Evolutionary conservation across 2,888 invertebrate species (phyloP), one percentile per base, ranked within the genome.

Genomic region (Pollenia labialis): DNA sequence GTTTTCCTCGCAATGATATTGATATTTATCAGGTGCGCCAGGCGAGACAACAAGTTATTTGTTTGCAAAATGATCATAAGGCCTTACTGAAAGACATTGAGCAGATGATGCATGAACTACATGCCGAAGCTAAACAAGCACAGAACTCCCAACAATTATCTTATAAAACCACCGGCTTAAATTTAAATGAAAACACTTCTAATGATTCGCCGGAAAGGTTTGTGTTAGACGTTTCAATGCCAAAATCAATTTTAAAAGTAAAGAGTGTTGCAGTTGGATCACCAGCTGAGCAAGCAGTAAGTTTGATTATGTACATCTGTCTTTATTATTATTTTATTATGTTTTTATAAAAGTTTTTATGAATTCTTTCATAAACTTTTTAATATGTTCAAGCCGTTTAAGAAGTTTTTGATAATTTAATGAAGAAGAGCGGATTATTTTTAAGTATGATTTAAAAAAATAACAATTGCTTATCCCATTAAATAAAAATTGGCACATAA

Each of bases 21-120:
- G 98, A 99, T 93, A 96, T 99, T 0, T 97, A 97, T 92, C 97
- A 98, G 94, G 97, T 99, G 1, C 95, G 99, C 75, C 96, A 97
- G 91, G 97, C 98, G 0, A 95, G 99, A 66, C 97, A 98, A 90
- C 95, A 95, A 90, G 97, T 99, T 80, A 97, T 97, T 91, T 97
- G 98, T 92, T 94, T 98, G 23, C 97, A 97, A 93, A 99, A 98
- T 94, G 99, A 99, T 93, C 96, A 97, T 91, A 97, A 97, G 92
- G 94, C 94, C 1, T 84, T 98, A 48, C 98, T 98, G 96, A 95
- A 95, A 88, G 94, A 95, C 91, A 98, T 99, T 89, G 98, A 98
- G 92, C 86, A 83, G 7, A 81, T 90, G 46, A 93, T 98, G 9
- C 95, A 95, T 82, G 94, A 95, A 85, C 94, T 96, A 1, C 96